These are phyloP conservation scores for Parasteatoda lunata DNA, from an alignment of 2,888 invertebrate species.

Conservation along the genomic window DNA sequence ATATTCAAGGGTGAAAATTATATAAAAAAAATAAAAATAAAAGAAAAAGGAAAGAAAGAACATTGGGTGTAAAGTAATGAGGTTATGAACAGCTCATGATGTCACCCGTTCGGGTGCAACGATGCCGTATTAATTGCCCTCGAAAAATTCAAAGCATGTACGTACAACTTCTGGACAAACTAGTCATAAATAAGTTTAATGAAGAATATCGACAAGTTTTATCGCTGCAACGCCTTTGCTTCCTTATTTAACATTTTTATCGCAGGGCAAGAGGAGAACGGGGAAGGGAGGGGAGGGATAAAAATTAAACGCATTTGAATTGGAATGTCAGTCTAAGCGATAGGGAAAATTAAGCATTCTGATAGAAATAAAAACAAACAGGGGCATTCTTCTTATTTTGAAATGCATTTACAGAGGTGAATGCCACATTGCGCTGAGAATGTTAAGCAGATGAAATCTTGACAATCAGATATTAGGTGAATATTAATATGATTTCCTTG, in stretches of 20 bases:
- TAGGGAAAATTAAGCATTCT: background rate
- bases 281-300: background rate
- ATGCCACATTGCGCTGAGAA: too few species aligned
- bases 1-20: too few species aligned
- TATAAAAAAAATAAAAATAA: too few species aligned
- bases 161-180: conserved; percentile 28
- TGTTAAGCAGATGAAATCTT: too few species aligned
- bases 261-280: background rate
- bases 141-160: conserved; percentile 51
- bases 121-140: conserved; percentile 47
- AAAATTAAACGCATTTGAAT: background rate
- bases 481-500: too few species aligned
- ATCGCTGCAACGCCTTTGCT: conserved; percentile 35
- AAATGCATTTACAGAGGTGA: too few species aligned
- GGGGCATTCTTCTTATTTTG: background rate
- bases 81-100: conserved; percentile 9
- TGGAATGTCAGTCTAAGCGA: background rate
- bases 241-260: conserved; percentile 37
- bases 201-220: conserved; percentile 60
- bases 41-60: too few species aligned
- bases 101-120: conserved; percentile 20
- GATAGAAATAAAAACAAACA: background rate
- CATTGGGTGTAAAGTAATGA: background rate
- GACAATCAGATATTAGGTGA: too few species aligned
- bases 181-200: conserved; percentile 59